Evolutionary conservation across 2,113 vertebrate species (phyloP).

Genomic region (Sorex fumeus): DNA sequence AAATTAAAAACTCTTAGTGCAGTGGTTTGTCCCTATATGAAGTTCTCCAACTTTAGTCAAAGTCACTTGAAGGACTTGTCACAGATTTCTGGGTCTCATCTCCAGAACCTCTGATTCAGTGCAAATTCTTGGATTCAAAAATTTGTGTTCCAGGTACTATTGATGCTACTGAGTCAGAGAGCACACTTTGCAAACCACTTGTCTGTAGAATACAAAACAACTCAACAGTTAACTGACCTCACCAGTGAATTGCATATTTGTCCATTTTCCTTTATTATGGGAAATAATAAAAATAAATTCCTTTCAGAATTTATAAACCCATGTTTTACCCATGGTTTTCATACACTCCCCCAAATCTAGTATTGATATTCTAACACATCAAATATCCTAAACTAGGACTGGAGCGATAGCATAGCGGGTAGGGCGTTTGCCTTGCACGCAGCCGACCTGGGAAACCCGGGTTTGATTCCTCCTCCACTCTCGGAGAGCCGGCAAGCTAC

Average conservation of each 20-base stretch:
- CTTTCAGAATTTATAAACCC: slow-evolving; percentile 42
- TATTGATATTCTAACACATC: not conserved
- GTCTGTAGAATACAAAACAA: not conserved
- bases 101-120: not conserved
- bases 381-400: not conserved
- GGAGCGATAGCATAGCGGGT: too few relatives aligned
- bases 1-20: not conserved
- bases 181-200: too few relatives aligned
- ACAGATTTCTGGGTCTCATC: not conserved
- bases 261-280: slow-evolving; percentile 5
- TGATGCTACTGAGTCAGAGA: not conserved
- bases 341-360: not conserved
- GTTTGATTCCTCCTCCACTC: too few relatives aligned
- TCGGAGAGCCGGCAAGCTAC: too few relatives aligned
- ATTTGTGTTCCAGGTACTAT: not conserved
- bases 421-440: too few relatives aligned
- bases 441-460: too few relatives aligned
- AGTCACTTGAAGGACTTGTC: not conserved
- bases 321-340: not conserved
- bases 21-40: not conserved
- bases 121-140: not conserved
- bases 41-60: not conserved
- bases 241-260: not conserved
- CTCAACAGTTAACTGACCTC: not conserved
- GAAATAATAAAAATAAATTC: not conserved